Base-by-base conservation (phyloP, 1,140 invertebrate species). In the Augochlora pura region DNA sequence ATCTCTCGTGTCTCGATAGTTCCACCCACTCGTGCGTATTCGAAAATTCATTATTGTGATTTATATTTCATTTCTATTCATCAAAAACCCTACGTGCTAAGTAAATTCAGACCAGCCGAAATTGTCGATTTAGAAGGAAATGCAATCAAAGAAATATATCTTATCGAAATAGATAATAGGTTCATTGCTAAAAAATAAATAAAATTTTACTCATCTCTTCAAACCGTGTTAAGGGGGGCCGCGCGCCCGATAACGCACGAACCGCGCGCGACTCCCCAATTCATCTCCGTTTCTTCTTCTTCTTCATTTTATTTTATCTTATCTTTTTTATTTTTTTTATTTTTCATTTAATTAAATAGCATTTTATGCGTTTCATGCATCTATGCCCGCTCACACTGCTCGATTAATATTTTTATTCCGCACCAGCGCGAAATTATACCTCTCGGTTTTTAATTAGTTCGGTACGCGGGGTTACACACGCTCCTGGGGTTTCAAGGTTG, bases 91-190 rank as follows among this genome's bases (percentile, higher is more conserved):
- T 92, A 91, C 89, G 86, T 88, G 86, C 89, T 92, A 91, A 88
- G 87, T 89, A 90, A 91, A 91, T 92, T 92, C 91, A 92, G 91
- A 91, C 91, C 91, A 92, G 91, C 91, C 91, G 91, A 92, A 92
- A 91, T 91, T 88, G 90, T 90, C 70, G 86, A 89, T 91, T 90
- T 86, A 71, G 73, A 82, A 86, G 86, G 83, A 91, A 86, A 87
- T 79, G 75, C 73, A 85, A 82, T 83, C 21, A 86, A 80, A 88
- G 81, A 87, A 85, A 88, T 86, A 88, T 86, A 88, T 88, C 78
- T 89, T 86, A 88, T 87, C 82, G 79, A 83, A 88, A 88, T 86
- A 84, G 84, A 88, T 88, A 90, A 84, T 87, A 90, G 87, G 77
- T 82, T 86, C 82, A 84, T 86, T 75, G 86, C 87, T 90, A 89